Evolutionary conservation across 2,888 invertebrate species (phyloP), one percentile per base, ranked within the genome.

Genomic region (Clunio marinus): DNA sequence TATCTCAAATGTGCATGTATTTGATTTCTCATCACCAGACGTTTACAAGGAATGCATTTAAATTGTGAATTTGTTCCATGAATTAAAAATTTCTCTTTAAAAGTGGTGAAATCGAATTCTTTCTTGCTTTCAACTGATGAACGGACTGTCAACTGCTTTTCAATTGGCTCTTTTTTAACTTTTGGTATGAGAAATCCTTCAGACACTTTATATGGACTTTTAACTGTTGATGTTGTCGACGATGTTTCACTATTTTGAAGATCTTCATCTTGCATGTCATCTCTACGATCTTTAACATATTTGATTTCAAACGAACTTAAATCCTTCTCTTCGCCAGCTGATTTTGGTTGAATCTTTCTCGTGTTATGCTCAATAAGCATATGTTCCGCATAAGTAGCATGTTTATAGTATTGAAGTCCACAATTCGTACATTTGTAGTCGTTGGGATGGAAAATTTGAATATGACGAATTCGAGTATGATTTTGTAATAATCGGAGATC

Each of bases 401-500:
- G 55, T 20, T 66, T 51, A 2, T n/a, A n/a, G 10, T 55, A 66
- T 15, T 66, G 66, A 7, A 66, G 1, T 1, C 51, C 66, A 32
- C 66, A 66, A 10, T 66, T 35, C 22, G 17, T n/a, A n/a, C 66
- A 66, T 24, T 66, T 66, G 46, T 66, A 66, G 2, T 66, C 66
- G 2, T 66, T 17, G 5, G 66, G 66, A 24, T 66, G 66, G 35
- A 66, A 66, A 1, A 46, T 15, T 28, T 66, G 66, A 1, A 66
- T 28, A 15, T 66, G 66, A 4, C 22, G 15, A 5, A 25, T 8
- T 22, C 66, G 24, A 15, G 10, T 10, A 10, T n/a, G 15, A 0
- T 28, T 20, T 1, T 32, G 17, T 1, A 27, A 51, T 5, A 66
- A 28, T n/a, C 66, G 20, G 2, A 66, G n/a, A 4, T 66, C 66